Base-by-base conservation (phyloP, 2,888 invertebrate species). In the Nemotelus nigrinus region DNA sequence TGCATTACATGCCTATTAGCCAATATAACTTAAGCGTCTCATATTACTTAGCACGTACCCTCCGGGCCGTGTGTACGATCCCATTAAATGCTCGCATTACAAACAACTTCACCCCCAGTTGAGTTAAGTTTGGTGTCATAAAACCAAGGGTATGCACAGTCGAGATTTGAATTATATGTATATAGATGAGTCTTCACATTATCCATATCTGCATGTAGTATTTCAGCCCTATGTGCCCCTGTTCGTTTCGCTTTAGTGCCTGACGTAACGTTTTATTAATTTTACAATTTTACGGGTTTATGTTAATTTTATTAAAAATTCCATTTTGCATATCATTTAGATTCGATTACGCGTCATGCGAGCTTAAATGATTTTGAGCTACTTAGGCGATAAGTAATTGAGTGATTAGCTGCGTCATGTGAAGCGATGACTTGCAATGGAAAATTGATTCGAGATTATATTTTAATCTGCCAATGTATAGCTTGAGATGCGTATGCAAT, bases 211-310 rank as follows among this genome's bases (percentile, higher is more conserved):
- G 45, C 58, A 57, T 4, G 44, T 2, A 6, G 39, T 57, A 39
- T 4, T 4, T 4, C 55, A 8, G 45, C 3, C 43, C 70, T 63
- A 60, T 53, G 60, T 25, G 25, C 63, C 39, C 10, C n/a, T 60
- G 25, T 60, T 41, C 7, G 63, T 41, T 74, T 25, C 41, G 10
- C 7, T 47, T 3, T 25, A 25, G 25, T 25, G 25, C 25, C 25
- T 25, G 25, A 25, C 25, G 25, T 25, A 25, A 48, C 10, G 44
- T 78, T 78, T 79, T 79, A 79, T 76, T 79, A 79, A 79, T 79
- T 79, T 78, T 71, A 79, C 79, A 78, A 78, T 79, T 78, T 78
- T 75, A 79, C 78, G 79, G 78, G 39, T 77, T 78, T 79, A 78
- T 78, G 76, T 77, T 79, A 79, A 79, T 79, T 79, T 79, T 74